Base-by-base conservation (phyloP, 2,797 vertebrate genomes). In the Pipistrellus nathusii region DNA sequence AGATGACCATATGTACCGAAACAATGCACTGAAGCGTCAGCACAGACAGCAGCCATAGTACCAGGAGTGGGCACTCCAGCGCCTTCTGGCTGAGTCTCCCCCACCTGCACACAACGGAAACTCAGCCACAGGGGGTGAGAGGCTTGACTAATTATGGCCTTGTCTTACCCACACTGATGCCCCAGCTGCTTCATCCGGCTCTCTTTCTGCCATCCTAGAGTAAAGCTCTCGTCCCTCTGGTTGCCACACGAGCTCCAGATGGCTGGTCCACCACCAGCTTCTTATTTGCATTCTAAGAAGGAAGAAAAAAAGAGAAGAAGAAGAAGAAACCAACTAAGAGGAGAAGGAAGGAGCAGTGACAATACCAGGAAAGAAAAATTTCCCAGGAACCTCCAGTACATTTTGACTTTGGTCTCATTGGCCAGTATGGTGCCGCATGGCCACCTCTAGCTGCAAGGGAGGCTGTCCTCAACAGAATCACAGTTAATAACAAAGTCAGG, bases 341-440 rank as follows among this genome's bases (percentile, higher is more conserved):
- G 48, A 85, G 30, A 9, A 35, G 1, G 21, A 85, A 69, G 73
- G 23, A 11, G 15, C 57, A 81, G 80, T 48, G 17, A 38, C 27
- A 51, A 38, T 13, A 51, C 1, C 35, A 69, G 12, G 57, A 87
- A 59, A 86, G 77, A 59, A 46, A 66, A 62, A 21, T 12, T 53
- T 62, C 20, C 14, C 12, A 17, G 64, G 48, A 25, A 41, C 21
- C 35, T 41, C 20, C 30, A 27, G 18, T 4, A 12, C 44, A 35
- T 73, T 46, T 51, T 51, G 41, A 30, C 27, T 8, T n/a, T 0
- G 6, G n/a, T 84, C 44, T 84, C 51, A 30, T 2, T 20, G 30
- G 41, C 71, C 66, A 6, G 75, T 32, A 32, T 0, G 32, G 18
- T 14, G 21, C 18, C 1, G 1, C 23, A 0, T 0, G 21, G 51